Conservation (phyloP, 1,140 invertebrate genomes). For the Chironomus striatipennis region DNA sequence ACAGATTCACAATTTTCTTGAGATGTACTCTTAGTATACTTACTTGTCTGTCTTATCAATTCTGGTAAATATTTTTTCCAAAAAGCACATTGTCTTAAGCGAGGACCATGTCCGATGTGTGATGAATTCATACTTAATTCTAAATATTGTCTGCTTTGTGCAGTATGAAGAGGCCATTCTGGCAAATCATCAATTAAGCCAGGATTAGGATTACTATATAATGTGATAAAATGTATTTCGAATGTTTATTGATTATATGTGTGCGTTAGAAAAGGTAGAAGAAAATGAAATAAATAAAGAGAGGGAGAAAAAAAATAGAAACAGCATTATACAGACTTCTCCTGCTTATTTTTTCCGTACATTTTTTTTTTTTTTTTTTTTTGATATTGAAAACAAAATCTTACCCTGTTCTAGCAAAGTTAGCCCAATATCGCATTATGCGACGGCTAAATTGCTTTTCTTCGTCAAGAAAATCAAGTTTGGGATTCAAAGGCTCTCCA, state of each 20-base stretch:
- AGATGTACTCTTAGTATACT: not conserved
- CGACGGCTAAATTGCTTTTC: conserved; percentile 73
- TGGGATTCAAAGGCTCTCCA: conserved; percentile 78
- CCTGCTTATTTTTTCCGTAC: not conserved
- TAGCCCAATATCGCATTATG: conserved; percentile 93
- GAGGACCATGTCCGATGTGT: conserved; percentile 71
- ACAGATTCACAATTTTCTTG: too few relatives aligned
- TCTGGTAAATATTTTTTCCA: conserved; percentile 93
- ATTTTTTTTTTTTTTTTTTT: not conserved
- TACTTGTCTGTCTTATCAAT: conserved; percentile 61
- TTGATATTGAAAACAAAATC: conserved; percentile 28
- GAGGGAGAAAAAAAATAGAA: too few relatives aligned
- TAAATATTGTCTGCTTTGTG: conserved; percentile 73
- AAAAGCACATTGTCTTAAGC: conserved; percentile 88
- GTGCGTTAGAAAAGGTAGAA: too few relatives aligned
- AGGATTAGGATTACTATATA: conserved; percentile 52
- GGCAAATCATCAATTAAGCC: conserved; percentile 36
- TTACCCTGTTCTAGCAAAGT: conserved; percentile 91
- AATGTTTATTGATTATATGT: not conserved
- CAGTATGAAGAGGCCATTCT: conserved; percentile 80
- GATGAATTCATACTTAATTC: conserved; percentile 71
- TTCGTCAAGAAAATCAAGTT: conserved; percentile 64
- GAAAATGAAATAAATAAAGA: too few relatives aligned
- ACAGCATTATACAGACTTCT: not conserved
- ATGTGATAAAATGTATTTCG: conserved; percentile 28